Conservation (phyloP, 2,113 vertebrate genomes). For the Danionella cerebrum region DNA sequence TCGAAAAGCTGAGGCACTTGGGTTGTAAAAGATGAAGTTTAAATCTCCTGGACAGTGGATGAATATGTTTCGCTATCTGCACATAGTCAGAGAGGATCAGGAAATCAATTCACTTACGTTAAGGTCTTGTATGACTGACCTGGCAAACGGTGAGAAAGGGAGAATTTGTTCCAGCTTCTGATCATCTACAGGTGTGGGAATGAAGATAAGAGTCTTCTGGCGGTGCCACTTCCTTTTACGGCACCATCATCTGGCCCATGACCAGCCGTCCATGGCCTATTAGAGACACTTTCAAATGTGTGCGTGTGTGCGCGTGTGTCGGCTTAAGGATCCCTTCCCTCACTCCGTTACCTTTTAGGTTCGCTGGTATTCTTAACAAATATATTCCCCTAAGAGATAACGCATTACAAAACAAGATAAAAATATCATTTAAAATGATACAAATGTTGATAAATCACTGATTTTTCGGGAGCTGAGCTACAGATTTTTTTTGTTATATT, state of each 20-base stretch:
- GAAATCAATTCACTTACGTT: conserved; percentile 5
- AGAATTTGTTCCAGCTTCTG: conserved; percentile 27
- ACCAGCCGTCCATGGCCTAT: conserved; percentile 9
- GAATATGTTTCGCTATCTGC: not conserved
- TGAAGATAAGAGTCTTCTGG: conserved; percentile 30
- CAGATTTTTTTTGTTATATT: no score
- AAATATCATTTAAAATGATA: no score
- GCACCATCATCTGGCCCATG: not conserved
- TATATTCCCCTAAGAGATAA: no score
- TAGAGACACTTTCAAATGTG: conserved; percentile 13
- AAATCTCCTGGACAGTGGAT: not conserved
- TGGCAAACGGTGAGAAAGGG: not conserved
- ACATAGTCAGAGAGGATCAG: not conserved
- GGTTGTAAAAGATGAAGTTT: not conserved
- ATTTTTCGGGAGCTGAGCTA: no score
- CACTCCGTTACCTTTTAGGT: not conserved
- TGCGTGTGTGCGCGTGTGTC: conserved; percentile 3
- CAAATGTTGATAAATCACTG: no score
- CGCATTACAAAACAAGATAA: no score
- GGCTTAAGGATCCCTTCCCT: not conserved
- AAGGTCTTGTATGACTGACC: conserved; percentile 11
- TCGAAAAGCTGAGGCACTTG: not conserved
- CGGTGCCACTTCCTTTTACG: not conserved
- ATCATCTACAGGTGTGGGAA: conserved; percentile 30
- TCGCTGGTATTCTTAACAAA: no score